phyloP scores from a whole-genome alignment of 2,888 invertebrate species.

The Sinhomidia bicolor region DNA sequence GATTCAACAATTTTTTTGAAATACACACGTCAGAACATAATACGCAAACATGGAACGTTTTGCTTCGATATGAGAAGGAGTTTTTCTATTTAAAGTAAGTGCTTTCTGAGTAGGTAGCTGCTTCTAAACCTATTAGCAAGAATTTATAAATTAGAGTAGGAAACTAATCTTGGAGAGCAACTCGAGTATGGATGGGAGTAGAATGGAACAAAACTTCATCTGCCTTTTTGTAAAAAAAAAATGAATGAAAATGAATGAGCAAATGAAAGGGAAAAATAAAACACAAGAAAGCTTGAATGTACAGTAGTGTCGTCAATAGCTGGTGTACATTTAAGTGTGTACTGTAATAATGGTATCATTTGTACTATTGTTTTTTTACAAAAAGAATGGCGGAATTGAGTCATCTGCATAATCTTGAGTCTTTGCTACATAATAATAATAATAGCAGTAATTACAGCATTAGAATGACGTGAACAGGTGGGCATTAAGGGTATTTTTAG shows the following conservation, averaged over 20 bases:
- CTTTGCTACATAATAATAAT: background rate
- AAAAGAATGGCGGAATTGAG: constrained; percentile 49
- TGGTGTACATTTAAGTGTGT: background rate
- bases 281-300: background rate
- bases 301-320: too few species aligned
- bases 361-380: constrained; percentile 13
- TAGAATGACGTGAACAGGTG: constrained; percentile 57
- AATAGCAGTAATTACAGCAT: too few species aligned
- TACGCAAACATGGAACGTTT: constrained; percentile 16
- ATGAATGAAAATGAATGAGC: background rate
- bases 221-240: background rate
- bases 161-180: constrained; percentile 49
- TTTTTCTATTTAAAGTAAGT: constrained; percentile 43
- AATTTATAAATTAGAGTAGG: constrained; percentile 46
- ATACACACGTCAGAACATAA: constrained; percentile 8
- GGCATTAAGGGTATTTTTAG: constrained; percentile 41
- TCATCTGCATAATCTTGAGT: constrained; percentile 50
- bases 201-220: constrained; percentile 40
- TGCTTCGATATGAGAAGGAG: background rate
- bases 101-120: background rate
- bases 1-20: background rate
- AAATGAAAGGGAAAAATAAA: constrained; percentile 6
- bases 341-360: constrained; percentile 2
- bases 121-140: constrained; percentile 49
- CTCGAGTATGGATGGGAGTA: background rate